Conservation (phyloP, 2,888 invertebrate species). For the Molorchus minor region DNA sequence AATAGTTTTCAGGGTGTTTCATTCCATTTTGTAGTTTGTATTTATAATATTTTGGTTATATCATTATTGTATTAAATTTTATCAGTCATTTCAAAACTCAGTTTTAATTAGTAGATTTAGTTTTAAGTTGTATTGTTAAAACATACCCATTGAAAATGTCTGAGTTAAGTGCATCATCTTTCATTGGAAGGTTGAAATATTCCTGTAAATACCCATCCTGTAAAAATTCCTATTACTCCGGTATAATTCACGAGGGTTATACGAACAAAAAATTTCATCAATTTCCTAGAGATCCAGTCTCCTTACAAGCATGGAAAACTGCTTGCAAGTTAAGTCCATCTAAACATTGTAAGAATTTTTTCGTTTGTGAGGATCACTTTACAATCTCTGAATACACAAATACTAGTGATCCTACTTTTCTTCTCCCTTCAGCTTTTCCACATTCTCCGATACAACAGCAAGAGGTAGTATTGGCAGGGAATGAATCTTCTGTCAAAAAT, state of each 20-base stretch:
- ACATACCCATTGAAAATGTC: no score
- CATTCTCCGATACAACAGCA: no score
- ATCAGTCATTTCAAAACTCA: no score
- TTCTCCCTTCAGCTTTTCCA: background rate
- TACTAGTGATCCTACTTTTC: background rate
- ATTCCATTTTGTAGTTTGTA: no score
- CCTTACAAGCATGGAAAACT: background rate
- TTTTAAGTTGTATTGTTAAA: no score
- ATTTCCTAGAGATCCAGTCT: background rate
- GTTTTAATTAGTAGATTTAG: no score
- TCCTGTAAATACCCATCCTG: constrained; percentile 3
- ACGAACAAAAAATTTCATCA: no score
- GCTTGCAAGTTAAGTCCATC: background rate
- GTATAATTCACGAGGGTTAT: background rate
- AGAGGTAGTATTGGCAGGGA: no score
- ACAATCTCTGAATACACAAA: background rate
- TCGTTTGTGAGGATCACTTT: background rate
- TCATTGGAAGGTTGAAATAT: background rate
- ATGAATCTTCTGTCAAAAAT: no score
- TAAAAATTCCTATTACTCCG: background rate
- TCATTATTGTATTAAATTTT: no score
- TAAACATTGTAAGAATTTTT: background rate
- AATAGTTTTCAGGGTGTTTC: no score
- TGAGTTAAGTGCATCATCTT: background rate
- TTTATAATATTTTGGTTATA: no score